Base-by-base conservation (phyloP, 2,113 vertebrate species). In the Montifringilla adamsi region DNA sequence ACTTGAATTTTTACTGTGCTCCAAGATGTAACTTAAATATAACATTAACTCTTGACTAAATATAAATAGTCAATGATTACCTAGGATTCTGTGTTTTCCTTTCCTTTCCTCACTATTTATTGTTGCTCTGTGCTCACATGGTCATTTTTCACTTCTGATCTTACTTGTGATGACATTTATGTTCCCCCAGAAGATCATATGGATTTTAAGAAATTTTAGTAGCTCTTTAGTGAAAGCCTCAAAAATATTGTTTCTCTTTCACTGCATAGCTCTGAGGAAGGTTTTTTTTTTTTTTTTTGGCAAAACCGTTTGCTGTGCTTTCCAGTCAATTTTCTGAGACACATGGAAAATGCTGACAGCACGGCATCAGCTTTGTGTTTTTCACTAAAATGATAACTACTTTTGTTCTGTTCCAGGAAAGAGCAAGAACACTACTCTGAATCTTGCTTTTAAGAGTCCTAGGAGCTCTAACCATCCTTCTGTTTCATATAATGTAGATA, bases 281-380 rank as follows among this genome's bases (percentile, higher is more conserved):
- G 74, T 31, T 39, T 33, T 44, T 20, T 47, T 28, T 49, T 73
- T 74, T 81, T 28, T 49, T 73, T 74, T 81, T 87, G 52, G 30
- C 75, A 89, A 31, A 86, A 89, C 30, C 60, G 58, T 47, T 80
- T 24, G 23, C 56, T 90, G 43, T 94, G 4, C 15, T 87, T 93
- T 87, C 49, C 82, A 88, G 85, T 90, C 78, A 88, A 28, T 93
- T 96, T 94, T 90, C 47, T 81, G 89, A 96, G 10, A 92, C 21
- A 60, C 55, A 28, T n/a, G 24, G 69, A 89, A 81, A 92, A 72
- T 84, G 37, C 44, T 96, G 94, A 93, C 81, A 87, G 66, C 60
- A 77, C 92, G 69, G 44, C 93, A 92, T 44, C 41, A 82, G 44
- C 88, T 94, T 89, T 78, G 56, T 75, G 18, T 72, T 87, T 84